Conservation (phyloP, 37 sponge, comb jelly and placozoan species). For the Aplysina aerophoba region DNA sequence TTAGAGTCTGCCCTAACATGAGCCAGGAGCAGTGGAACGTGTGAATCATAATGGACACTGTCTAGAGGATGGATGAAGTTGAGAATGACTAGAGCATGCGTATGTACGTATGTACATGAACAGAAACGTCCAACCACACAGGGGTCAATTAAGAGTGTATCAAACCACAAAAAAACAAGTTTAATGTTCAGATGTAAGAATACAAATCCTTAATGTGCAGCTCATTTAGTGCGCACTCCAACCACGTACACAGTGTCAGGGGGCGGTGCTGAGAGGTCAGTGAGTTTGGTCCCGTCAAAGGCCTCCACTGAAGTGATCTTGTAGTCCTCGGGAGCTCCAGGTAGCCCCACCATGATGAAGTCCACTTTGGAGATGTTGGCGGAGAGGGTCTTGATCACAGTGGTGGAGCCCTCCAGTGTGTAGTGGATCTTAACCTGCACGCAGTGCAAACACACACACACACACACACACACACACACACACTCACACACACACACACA, state of each 20-base stretch:
- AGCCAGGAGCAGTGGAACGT: too few species aligned
- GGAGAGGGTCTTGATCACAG: slow-evolving; percentile 59
- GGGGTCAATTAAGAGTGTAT: too few species aligned
- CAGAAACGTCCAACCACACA: too few species aligned
- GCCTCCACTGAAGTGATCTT: slow-evolving; percentile 44
- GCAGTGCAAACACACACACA: background rate
- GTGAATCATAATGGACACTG: too few species aligned
- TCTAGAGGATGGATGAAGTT: too few species aligned
- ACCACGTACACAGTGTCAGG: slow-evolving; percentile 78
- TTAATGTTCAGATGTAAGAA: too few species aligned
- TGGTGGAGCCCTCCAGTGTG: slow-evolving; percentile 61
- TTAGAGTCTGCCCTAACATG: too few species aligned
- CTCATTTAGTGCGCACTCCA: slow-evolving; percentile 42
- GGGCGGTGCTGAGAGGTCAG: slow-evolving; percentile 52
- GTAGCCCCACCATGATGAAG: slow-evolving; percentile 68
- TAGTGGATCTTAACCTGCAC: slow-evolving; percentile 77
- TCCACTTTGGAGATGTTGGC: slow-evolving; percentile 65
- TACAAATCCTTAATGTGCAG: too few species aligned
- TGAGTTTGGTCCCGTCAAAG: slow-evolving; percentile 51
- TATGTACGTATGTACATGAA: too few species aligned
- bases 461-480: slow-evolving; percentile 12
- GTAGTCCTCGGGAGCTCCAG: slow-evolving; percentile 70
- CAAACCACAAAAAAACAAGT: too few species aligned
- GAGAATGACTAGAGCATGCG: too few species aligned
- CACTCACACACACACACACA: slow-evolving; percentile 18